Percentiles rank a stretch among this genome's conserved stretches.
Evolutionary conservation across 2,797 vertebrate genomes (phyloP).

Genomic region (Myiotriccus ornatus): DNA sequence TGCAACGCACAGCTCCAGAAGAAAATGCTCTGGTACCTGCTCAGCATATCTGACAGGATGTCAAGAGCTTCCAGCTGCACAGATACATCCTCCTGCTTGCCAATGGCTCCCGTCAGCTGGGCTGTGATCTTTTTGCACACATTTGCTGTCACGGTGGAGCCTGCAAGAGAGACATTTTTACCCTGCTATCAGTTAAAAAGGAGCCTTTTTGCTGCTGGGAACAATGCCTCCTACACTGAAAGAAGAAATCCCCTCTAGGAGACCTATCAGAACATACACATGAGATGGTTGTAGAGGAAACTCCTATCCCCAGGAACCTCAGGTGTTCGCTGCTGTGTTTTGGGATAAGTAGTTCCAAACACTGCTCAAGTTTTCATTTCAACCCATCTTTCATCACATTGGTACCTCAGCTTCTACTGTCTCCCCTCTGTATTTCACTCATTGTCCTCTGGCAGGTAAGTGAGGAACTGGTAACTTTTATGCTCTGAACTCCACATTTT

Average conservation of each 20-base stretch:
- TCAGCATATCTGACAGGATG: constrained; percentile 95
- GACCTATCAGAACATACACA: background rate
- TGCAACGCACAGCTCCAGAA: background rate
- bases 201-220: background rate
- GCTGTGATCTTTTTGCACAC: constrained; percentile 93
- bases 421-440: background rate
- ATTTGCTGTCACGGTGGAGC: constrained; percentile 83
- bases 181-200: background rate
- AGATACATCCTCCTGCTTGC: constrained; percentile 90
- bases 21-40: constrained; percentile 78
- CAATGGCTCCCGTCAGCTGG: constrained; percentile 89
- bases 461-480: background rate
- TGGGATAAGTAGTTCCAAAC: background rate
- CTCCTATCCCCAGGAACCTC: background rate
- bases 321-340: background rate
- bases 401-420: background rate
- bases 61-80: constrained; percentile 94
- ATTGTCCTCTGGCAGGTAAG: background rate
- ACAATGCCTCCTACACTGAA: background rate
- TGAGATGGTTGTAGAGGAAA: background rate
- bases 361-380: background rate
- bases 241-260: background rate
- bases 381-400: background rate
- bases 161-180: constrained; percentile 66
- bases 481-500: background rate